Evolutionary conservation across 92 coral and sea anemone species (phyloP), one percentile per base, ranked within the genome.

Genomic region (Zoanthus sansibaricus): DNA sequence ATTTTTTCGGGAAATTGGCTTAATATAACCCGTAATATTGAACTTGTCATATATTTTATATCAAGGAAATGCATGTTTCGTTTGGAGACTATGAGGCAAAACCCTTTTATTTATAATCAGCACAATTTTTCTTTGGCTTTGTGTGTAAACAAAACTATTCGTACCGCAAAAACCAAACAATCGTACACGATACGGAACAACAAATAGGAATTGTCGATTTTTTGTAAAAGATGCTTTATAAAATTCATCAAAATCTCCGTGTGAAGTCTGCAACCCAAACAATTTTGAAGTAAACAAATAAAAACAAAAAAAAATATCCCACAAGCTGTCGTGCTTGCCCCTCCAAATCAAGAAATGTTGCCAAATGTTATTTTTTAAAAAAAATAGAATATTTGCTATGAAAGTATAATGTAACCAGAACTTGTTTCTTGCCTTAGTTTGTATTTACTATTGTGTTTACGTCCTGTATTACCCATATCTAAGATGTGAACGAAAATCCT

Each of bases 301-400:
- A 80, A 46, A 64, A 30, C 55, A 79, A 48, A 45, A 51, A 61
- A 62, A 79, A 64, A 37, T 67, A 4, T 17, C 44, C 61, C 61
- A 20, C 85, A 80, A 66, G 85, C 75, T 80, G 73, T 67, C 66
- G 75, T 21, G 17, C 6, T 69, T 18, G 6, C 68, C 37, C 13
- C 44, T 0, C 58, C 84, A 45, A 20, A 47, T 72, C 20, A 58
- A 44, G 84, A 59, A 25, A 44, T 48, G 45, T 64, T 18, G 66
- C 75, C 58, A 80, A 80, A 47, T 47, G 46, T 20, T 80, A 80
- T 80, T 61, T 61, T 66, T 80, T 80, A 64, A 80, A 80, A 25
- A 25, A 0, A 25, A 25, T 25, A 25, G 46, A 80, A 58, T 46
- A 37, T 47, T 49, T 7, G 51, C 20, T 80, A n/a, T 25, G 10